Percentiles rank a stretch among this genome's conserved stretches.
These are phyloP conservation scores for Sylvietta virens DNA, from an alignment of 2,113 vertebrate species.

Conservation along the genomic window DNA sequence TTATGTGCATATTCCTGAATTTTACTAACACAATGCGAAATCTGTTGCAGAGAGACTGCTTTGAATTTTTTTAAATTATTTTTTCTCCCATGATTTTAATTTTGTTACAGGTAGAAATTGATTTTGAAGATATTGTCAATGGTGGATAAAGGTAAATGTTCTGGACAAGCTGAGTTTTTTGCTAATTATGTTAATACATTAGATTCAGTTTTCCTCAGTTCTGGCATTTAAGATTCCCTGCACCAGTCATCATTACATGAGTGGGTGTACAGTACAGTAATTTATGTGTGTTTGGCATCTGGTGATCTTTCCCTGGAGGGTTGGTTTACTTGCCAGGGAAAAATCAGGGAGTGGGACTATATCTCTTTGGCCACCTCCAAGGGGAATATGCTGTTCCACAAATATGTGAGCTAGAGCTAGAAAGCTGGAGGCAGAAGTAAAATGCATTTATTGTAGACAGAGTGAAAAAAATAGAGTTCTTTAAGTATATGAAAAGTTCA, in stretches of 20 bases:
- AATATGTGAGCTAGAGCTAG: neutral
- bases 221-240: neutral
- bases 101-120: neutral
- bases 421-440: neutral
- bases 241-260: neutral
- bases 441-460: rapidly evolving
- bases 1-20: neutral
- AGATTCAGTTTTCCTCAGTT: neutral
- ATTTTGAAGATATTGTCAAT: neutral
- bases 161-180: neutral
- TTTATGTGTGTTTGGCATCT: neutral
- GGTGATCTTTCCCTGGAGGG: neutral
- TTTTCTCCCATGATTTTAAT: neutral
- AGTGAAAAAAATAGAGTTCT: neutral
- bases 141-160: neutral
- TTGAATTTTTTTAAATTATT: neutral
- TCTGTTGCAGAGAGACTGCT: neutral
- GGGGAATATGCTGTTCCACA: neutral
- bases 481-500: neutral
- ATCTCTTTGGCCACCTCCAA: neutral
- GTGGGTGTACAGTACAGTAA: neutral
- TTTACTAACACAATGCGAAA: neutral
- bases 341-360: neutral
- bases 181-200: neutral
- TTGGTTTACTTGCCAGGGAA: neutral